Percentiles rank a stretch among this genome's conserved stretches.
Evolutionary conservation across 2,797 vertebrate genomes (phyloP).

Genomic region (Gymnocypris eckloni): DNA sequence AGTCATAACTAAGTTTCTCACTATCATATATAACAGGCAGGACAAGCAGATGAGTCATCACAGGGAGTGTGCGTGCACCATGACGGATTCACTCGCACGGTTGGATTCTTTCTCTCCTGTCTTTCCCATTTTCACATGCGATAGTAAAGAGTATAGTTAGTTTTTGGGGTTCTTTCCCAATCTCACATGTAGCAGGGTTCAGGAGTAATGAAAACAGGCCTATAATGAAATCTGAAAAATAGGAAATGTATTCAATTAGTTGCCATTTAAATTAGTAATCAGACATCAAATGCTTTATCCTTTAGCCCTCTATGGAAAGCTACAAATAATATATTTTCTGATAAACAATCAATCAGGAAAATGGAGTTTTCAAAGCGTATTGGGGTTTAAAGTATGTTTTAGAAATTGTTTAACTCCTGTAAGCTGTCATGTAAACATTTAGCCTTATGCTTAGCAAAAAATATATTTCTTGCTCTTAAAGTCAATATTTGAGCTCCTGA

Average conservation of each 20-base stretch:
- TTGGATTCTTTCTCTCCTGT: slow-evolving; percentile 17
- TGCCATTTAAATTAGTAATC: not conserved
- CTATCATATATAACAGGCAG: slow-evolving; percentile 31
- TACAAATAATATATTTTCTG: not conserved
- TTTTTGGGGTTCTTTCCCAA: not conserved
- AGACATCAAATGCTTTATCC: not conserved
- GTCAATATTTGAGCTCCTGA: not conserved
- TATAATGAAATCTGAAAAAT: not conserved
- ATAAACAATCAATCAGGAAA: too few relatives aligned
- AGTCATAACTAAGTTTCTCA: slow-evolving; percentile 32
- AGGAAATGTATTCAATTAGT: not conserved
- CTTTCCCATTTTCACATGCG: slow-evolving; percentile 16
- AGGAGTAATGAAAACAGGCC: not conserved
- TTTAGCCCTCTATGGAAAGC: not conserved
- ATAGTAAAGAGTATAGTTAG: not conserved
- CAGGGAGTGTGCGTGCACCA: slow-evolving; percentile 34
- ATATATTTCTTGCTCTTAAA: not conserved
- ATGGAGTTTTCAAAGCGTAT: not conserved
- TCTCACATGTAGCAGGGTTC: not conserved
- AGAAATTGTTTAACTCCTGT: not conserved
- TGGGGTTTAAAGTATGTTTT: not conserved
- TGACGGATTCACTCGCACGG: slow-evolving; percentile 18
- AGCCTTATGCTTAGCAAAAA: not conserved
- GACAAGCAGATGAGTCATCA: slow-evolving; percentile 48
- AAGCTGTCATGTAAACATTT: not conserved